A percentile compares a stretch with the other conserved stretches of the same genome.
phyloP scores from a whole-genome alignment of 2,797 vertebrate genomes.

The Intellagama lesueurii region DNA sequence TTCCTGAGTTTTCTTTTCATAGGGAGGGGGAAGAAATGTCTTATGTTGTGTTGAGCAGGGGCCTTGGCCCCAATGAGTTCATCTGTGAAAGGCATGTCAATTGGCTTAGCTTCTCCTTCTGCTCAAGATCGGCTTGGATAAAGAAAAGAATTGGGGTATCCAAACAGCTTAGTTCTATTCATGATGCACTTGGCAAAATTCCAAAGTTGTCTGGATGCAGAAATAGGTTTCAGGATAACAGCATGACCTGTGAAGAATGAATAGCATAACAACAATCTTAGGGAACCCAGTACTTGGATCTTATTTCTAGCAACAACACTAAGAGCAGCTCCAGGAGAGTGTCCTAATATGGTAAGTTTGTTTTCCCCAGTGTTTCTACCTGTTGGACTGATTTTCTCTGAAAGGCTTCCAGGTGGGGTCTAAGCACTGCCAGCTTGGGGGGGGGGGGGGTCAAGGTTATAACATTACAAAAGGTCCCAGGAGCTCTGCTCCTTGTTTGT shows the following conservation, averaged over 20 bases:
- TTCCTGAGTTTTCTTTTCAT: neutral
- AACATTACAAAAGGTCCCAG: neutral
- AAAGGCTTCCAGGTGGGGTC: neutral
- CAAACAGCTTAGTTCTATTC: neutral
- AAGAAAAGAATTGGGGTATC: neutral
- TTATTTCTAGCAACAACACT: neutral
- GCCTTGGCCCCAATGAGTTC: neutral
- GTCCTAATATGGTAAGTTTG: neutral
- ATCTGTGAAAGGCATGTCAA: neutral
- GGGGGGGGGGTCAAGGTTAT: neutral
- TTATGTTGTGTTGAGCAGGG: neutral
- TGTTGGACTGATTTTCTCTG: neutral
- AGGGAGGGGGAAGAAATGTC: neutral
- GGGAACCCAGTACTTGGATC: neutral
- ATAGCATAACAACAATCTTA: neutral
- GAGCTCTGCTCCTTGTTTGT: fast-evolving
- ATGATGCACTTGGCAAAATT: neutral
- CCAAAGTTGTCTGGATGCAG: neutral
- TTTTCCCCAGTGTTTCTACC: neutral
- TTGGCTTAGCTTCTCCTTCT: neutral
- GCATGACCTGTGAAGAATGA: too few species aligned
- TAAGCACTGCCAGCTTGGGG: neutral
- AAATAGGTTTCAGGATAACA: neutral
- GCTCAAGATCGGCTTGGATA: neutral
- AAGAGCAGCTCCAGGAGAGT: neutral